These are phyloP conservation scores for Enoplosus armatus DNA, from an alignment of 2,797 vertebrate species.

Conservation along the genomic window DNA sequence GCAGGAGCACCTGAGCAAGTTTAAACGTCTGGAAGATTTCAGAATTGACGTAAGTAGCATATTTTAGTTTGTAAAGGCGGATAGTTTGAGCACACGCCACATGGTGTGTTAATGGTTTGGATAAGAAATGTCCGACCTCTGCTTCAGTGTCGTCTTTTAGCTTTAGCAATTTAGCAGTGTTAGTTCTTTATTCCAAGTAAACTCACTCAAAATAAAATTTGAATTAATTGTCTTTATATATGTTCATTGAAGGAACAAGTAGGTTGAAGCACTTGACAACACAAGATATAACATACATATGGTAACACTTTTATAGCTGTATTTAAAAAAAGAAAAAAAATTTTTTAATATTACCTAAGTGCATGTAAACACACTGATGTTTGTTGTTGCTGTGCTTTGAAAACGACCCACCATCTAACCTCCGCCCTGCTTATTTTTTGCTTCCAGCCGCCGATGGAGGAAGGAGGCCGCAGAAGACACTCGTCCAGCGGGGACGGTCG, in stretches of 20 bases:
- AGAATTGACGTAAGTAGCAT: conserved; percentile 92
- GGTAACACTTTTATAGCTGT: no score
- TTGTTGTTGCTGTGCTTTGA: background rate
- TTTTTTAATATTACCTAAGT: no score
- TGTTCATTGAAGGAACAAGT: no score
- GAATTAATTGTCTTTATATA: no score
- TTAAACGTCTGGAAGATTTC: conserved; percentile 98
- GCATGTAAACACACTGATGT: background rate
- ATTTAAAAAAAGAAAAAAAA: no score
- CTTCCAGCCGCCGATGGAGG: conserved; percentile 96
- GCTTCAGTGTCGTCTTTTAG: background rate
- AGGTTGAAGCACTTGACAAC: no score
- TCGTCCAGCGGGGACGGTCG: conserved; percentile 90
- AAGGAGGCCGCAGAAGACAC: conserved; percentile 92
- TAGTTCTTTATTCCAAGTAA: no score
- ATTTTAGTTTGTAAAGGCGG: background rate
- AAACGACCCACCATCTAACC: background rate
- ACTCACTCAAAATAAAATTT: background rate
- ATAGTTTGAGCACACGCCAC: background rate
- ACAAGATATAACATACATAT: no score
- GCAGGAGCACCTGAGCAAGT: conserved; percentile 95
- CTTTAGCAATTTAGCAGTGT: no score
- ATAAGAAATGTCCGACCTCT: background rate
- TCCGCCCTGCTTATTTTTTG: background rate
- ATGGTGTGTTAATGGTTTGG: background rate